Evolutionary conservation across 2,888 invertebrate genomes (phyloP), one percentile per base, ranked within the genome.

Genomic region (Cosmia pyralina): DNA sequence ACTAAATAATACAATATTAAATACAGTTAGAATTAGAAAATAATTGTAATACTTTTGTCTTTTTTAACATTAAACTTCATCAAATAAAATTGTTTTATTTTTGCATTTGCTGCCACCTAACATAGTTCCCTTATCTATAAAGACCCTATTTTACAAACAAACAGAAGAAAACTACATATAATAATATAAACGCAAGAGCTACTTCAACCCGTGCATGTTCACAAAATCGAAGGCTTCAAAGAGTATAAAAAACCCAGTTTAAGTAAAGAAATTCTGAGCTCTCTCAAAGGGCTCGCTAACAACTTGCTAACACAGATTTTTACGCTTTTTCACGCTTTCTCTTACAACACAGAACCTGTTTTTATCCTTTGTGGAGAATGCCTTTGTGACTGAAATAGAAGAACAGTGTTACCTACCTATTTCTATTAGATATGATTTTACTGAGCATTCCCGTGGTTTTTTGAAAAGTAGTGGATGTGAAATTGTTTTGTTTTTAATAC

Each of bases 271-370:
- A 80, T 66, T 77, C 68, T 28, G 72, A 65, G 77, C 53, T 60
- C 72, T 74, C 68, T 76, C 84, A 85, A 85, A 85, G 82, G 79
- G 58, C 34, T 48, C 38, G 67, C 76, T 87, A 88, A 88, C 86
- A 88, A 85, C 84, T 87, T 86, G 88, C 87, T 81, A 87, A 89
- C 88, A 86, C 88, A 86, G 84, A 88, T 88, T 88, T 85, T 85
- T 68, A 41, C 48, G 41, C 75, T 67, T 65, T 74, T 74, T 59
- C 76, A 65, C 80, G 71, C 78, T 78, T 77, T 84, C 81, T 75
- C 74, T 79, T 79, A 17, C 73, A 67, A 34, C 69, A 69, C 65
- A 67, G 55, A 50, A 63, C 67, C 69, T 69, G 84, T 79, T 75
- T 74, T 81, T 79, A 71, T 64, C 84, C 79, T 85, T 84, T 79